These are phyloP conservation scores for Sycophila texana DNA, from an alignment of 2,888 invertebrate species.

Conservation along the genomic window DNA sequence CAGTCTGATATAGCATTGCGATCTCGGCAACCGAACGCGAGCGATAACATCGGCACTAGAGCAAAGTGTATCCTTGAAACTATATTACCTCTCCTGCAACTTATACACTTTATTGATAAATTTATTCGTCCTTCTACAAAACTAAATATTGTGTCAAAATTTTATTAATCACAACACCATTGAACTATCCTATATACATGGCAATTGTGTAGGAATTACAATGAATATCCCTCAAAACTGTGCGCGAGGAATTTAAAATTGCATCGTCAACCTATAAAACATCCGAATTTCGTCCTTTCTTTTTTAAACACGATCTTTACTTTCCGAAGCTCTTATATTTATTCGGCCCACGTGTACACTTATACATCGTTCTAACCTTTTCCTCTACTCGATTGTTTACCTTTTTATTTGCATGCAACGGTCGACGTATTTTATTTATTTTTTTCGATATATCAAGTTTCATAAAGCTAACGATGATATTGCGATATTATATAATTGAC, in stretches of 20 bases:
- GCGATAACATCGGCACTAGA: slow-evolving; percentile 18
- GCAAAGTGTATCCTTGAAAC: slow-evolving; percentile 35
- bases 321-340: slow-evolving; percentile 2
- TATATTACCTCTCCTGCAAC: slow-evolving; percentile 29
- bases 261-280: not conserved
- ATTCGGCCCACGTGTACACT: not conserved
- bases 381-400: too few relatives aligned
- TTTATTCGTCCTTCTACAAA: not conserved
- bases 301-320: not conserved
- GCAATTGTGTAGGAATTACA: too few relatives aligned
- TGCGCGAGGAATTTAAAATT: slow-evolving; percentile 22
- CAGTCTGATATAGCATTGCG: slow-evolving; percentile 28
- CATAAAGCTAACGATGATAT: too few relatives aligned
- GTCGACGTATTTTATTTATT: too few relatives aligned
- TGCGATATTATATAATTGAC: too few relatives aligned
- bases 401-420: too few relatives aligned
- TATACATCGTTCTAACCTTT: not conserved
- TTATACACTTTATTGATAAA: slow-evolving; percentile 13
- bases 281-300: not conserved
- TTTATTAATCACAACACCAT: too few relatives aligned
- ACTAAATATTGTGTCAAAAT: too few relatives aligned
- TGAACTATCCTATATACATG: too few relatives aligned
- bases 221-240: not conserved
- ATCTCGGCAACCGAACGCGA: not conserved
- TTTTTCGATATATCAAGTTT: too few relatives aligned